A percentile compares a stretch with the other conserved stretches of the same genome.
Evolutionary conservation across 2,113 vertebrate species (phyloP).

Genomic region (Tympanuchus pallidicinctus): DNA sequence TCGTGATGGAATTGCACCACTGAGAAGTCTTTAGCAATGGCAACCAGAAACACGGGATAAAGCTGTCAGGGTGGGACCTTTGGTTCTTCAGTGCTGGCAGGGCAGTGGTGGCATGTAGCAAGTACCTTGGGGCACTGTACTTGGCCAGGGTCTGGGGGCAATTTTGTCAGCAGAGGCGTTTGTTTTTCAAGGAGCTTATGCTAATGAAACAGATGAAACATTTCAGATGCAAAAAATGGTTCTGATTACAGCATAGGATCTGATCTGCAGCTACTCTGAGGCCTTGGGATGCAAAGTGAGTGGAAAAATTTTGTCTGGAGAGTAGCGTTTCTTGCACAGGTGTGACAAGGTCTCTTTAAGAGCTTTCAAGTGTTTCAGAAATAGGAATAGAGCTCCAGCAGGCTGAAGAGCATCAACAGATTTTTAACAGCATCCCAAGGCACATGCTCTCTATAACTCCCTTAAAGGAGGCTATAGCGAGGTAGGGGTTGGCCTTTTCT

Average conservation of each 20-base stretch:
- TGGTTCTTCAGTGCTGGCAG: not conserved
- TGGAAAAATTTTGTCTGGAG: not conserved
- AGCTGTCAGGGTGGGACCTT: not conserved
- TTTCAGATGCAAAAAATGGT: not conserved
- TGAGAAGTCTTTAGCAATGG: not conserved
- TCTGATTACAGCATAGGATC: not conserved
- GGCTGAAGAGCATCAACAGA: not conserved
- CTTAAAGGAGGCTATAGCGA: too few species aligned
- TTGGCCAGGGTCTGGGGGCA: not conserved
- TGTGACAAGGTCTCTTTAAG: not conserved
- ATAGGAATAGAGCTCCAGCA: not conserved
- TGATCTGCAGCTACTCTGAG: not conserved
- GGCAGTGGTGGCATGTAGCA: not conserved
- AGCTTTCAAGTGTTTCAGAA: not conserved
- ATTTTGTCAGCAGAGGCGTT: not conserved
- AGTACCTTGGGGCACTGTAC: not conserved
- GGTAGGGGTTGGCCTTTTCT: too few species aligned
- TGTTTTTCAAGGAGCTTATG: not conserved
- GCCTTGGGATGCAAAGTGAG: not conserved
- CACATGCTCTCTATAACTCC: not conserved
- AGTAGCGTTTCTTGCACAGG: not conserved
- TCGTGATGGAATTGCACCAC: not conserved
- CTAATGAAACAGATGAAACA: not conserved
- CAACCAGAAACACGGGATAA: not conserved
- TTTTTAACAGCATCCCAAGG: not conserved